Conservation (phyloP, 2,113 vertebrate species). For the Phalacrocorax pelagicus region DNA sequence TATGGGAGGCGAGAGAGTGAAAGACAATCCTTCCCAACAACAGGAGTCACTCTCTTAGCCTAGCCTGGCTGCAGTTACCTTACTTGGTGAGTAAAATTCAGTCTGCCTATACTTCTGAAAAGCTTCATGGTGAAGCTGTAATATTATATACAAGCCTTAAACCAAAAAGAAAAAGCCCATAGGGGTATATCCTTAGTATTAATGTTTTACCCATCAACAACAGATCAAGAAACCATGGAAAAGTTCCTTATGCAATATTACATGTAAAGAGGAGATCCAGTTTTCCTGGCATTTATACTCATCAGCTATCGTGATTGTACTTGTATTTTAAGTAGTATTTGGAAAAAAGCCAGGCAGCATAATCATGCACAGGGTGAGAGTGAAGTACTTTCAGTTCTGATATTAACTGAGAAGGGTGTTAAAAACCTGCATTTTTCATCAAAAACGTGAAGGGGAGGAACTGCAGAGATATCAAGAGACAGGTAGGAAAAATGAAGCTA, state of each 20-base stretch:
- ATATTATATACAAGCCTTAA: not conserved
- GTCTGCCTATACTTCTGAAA: not conserved
- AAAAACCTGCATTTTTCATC: not conserved
- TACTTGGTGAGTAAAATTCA: not conserved
- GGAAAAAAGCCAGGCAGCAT: not conserved
- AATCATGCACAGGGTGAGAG: not conserved
- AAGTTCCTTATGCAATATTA: not conserved
- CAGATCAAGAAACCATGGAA: not conserved
- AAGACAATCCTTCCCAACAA: not conserved
- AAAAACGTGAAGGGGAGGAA: not conserved
- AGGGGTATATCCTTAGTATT: not conserved
- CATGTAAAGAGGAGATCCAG: not conserved
- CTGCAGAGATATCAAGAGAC: not conserved
- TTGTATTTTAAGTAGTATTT: not conserved
- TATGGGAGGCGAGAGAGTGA: not conserved
- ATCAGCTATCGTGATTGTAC: not conserved
- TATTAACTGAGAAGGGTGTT: not conserved
- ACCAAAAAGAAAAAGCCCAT: not conserved
- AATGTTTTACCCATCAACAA: not conserved
- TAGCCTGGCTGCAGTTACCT: not conserved
- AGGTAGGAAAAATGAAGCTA: not conserved
- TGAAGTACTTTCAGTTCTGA: not conserved
- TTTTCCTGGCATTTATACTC: not conserved
- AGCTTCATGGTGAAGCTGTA: not conserved
- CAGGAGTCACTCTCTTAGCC: not conserved